phyloP scores from a whole-genome alignment of 2,113 vertebrate genomes.

The Rhineura floridana region DNA sequence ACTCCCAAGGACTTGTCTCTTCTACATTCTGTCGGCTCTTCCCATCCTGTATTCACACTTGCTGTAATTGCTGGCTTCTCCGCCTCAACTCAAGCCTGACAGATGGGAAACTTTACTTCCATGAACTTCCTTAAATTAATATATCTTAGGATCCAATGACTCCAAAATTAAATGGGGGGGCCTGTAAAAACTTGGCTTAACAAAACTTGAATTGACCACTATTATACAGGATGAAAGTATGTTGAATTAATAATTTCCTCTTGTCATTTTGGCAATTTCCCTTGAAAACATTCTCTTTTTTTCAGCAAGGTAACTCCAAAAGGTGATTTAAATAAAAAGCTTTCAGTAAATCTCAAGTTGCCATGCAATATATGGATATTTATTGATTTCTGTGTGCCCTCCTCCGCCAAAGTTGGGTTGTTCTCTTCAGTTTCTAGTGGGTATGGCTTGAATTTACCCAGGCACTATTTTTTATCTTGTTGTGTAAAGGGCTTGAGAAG shows the following conservation, averaged over 20 bases:
- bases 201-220: not conserved
- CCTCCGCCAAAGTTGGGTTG: slow-evolving; percentile 10
- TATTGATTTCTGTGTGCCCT: not conserved
- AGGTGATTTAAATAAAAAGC: not conserved
- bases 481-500: not conserved
- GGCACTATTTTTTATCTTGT: not conserved
- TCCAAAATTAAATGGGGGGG: too few relatives aligned
- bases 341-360: not conserved
- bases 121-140: too few relatives aligned
- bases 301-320: too few relatives aligned
- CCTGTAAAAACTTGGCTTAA: not conserved
- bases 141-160: too few relatives aligned
- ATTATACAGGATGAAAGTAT: not conserved
- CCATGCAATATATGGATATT: not conserved
- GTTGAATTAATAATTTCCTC: not conserved
- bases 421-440: not conserved
- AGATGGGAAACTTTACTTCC: too few relatives aligned
- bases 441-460: slow-evolving; percentile 9
- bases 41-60: too few relatives aligned
- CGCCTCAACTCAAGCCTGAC: too few relatives aligned
- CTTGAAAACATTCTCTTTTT: not conserved
- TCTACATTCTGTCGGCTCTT: too few relatives aligned
- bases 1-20: too few relatives aligned
- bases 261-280: not conserved
- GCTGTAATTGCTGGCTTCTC: too few relatives aligned